Conservation (phyloP, 2,888 invertebrate genomes). For the Drymonia ruficornis region DNA sequence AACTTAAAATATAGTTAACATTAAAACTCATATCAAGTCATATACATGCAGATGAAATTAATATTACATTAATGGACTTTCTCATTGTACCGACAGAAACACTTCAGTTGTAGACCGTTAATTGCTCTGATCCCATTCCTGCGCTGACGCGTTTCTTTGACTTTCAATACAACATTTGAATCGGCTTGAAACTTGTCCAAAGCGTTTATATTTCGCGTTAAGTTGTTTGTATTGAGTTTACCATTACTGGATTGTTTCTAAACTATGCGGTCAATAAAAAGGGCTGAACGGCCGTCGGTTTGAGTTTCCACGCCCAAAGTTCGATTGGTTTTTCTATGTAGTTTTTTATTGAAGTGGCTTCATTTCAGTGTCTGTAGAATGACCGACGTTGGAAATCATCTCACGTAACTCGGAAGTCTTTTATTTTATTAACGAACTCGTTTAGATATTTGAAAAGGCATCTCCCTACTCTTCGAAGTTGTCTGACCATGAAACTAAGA, state of each 20-base stretch:
- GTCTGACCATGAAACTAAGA: conserved; percentile 22
- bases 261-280: conserved; percentile 13
- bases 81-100: conserved; percentile 14
- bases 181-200: conserved; percentile 29
- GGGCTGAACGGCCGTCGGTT: background rate
- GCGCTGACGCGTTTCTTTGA: conserved; percentile 32
- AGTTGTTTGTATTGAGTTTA: conserved; percentile 29
- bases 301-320: background rate
- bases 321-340: background rate
- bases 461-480: background rate
- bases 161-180: conserved; percentile 39
- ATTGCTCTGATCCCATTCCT: conserved; percentile 31
- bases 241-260: conserved; percentile 15
- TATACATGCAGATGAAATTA: background rate
- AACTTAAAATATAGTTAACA: background rate
- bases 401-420: background rate
- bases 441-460: background rate
- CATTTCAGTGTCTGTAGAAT: background rate
- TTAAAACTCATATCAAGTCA: background rate
- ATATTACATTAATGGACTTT: conserved; percentile 9
- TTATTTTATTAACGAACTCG: conserved; percentile 1
- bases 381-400: background rate
- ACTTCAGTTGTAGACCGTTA: conserved; percentile 25
- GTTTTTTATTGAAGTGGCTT: conserved; percentile 1
- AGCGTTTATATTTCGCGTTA: conserved; percentile 20